A percentile compares a stretch with the other conserved stretches of the same genome.
Conservation (phyloP, 2,888 invertebrate genomes). For the Criorhina ranunculi region DNA sequence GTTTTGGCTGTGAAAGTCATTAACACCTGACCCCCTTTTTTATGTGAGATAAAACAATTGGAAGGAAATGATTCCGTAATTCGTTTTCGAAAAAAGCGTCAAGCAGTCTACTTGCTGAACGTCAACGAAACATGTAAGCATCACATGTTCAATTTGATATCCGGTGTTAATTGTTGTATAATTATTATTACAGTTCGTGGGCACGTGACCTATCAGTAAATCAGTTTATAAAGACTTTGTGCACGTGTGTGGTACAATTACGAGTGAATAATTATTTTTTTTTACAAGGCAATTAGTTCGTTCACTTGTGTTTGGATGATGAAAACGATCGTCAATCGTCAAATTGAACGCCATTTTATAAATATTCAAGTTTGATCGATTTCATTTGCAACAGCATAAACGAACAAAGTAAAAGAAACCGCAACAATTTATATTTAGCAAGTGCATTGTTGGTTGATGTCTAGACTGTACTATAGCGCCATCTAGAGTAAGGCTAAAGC, state of each 20-base stretch:
- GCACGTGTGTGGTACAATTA: conserved; percentile 19
- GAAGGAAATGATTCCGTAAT: background rate
- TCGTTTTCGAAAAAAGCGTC: conserved; percentile 19
- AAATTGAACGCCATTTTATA: background rate
- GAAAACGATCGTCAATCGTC: too few species aligned
- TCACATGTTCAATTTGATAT: conserved; percentile 40
- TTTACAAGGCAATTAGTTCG: conserved; percentile 4
- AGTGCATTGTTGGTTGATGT: too few species aligned
- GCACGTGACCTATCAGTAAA: conserved; percentile 17
- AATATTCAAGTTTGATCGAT: too few species aligned
- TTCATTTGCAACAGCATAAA: too few species aligned
- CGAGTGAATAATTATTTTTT: background rate
- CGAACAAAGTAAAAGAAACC: too few species aligned
- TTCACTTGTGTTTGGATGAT: background rate
- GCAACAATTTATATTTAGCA: too few species aligned
- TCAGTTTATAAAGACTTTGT: background rate
- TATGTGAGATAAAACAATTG: background rate
- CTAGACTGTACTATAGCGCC: too few species aligned
- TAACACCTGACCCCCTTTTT: conserved; percentile 34
- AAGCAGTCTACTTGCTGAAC: conserved; percentile 45
- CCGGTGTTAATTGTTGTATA: conserved; percentile 43
- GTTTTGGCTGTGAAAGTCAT: conserved; percentile 28
- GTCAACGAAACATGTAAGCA: conserved; percentile 16
- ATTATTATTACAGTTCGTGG: background rate
- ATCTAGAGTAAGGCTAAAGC: too few species aligned